Evolutionary conservation across 2,888 invertebrate species (phyloP), one percentile per base, ranked within the genome.

Genomic region (Heliothis peltigera): DNA sequence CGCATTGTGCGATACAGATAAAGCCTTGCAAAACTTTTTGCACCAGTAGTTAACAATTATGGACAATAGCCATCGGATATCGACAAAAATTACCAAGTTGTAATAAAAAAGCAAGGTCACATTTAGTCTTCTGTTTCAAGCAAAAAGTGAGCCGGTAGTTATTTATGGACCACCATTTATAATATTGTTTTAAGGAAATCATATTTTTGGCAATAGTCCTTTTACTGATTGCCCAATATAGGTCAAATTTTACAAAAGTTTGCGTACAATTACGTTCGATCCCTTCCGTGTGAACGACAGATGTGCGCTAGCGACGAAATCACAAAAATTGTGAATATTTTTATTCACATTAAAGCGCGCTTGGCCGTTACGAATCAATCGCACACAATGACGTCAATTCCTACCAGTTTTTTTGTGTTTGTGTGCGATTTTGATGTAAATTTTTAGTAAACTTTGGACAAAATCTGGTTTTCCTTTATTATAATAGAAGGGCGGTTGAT

Each of bases 331-430:
- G 92, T 93, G 95, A 94, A 95, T 95, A 94, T 95, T 94, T 80
- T 92, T 91, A 90, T 92, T 91, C 90, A 87, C 89, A 93, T 94
- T 93, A 94, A 90, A 89, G 86, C 89, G 87, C 91, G 87, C 87
- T 95, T 91, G 95, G 91, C 94, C 95, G 95, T 95, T 95, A 94
- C 95, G 91, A 95, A 95, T 95, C 94, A 92, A 92, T 91, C 91
- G 90, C 80, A 89, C 87, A 94, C 95, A 95, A 94, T 93, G 87
- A 90, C 91, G 84, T 85, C 88, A 91, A 88, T 90, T 93, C 91
- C 90, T 91, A 87, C 88, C 88, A 87, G 89, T 90, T 93, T 92
- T 91, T 91, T 64, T 91, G 79, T 90, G 81, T 90, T 91, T 90
- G 89, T 89, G 87, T 90, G 90, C 87, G 90, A 93, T 93, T 94